Base-by-base conservation (phyloP, 2,888 invertebrate genomes). In the Pyralis farinalis region DNA sequence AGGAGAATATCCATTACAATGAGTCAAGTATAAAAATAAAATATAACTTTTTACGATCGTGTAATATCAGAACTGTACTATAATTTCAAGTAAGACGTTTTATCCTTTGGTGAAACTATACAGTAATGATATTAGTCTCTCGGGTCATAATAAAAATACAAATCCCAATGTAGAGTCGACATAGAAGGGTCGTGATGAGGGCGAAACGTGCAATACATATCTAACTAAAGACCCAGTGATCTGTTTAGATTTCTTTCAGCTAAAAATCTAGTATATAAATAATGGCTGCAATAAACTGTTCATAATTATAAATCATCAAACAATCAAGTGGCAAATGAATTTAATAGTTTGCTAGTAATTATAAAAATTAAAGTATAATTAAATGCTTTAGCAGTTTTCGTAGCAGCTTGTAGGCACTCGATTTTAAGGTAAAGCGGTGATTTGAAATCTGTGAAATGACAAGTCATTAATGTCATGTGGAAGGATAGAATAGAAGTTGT, bases 1-100 rank as follows among this genome's bases (percentile, higher is more conserved):
- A 65, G 57, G 53, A 67, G 39, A 63, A 58, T 37, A 49, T 45
- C 43, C 43, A 49, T 63, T 41, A 58, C 42, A 59, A 11, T 46
- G 47, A 63, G 53, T 54, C 49, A 49, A 43, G 51, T 46, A 51
- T 42, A 41, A 55, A 47, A 53, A 50, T 42, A 42, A 59, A 51
- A 16, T 52, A 47, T 49, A 47, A 21, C 16, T 25, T 46, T 53
- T 52, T 51, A 44, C 40, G 42, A 46, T 25, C 35, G 34, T 34
- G 20, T 35, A 22, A 39, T 32, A 34, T 36, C 42, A 12, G 27
- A 27, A 8, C 25, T 21, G 25, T 25, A 36, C 50, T 53, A 44
- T 39, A 29, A 38, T 40, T 42, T 34, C 34, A 33, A 30, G 11
- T 20, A 32, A 22, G 40, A 28, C 20, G 25, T 31, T 36, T 36